These are phyloP conservation scores for Montipora foliosa DNA, from an alignment of 64 coral and sea anemone genomes.

Conservation along the genomic window DNA sequence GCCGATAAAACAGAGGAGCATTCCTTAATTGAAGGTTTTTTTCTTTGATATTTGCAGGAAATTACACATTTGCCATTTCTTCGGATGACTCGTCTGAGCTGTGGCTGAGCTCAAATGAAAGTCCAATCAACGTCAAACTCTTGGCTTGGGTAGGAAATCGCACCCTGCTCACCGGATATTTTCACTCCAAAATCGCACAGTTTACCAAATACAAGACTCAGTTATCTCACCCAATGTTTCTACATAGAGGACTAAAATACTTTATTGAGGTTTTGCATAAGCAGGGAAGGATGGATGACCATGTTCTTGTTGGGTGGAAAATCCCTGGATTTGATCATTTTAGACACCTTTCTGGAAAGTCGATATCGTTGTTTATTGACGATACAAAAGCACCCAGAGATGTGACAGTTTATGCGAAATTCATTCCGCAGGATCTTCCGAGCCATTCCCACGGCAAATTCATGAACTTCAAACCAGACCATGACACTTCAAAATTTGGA, in stretches of 20 bases:
- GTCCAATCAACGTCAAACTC: conserved; percentile 66
- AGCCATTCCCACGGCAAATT: conserved; percentile 68
- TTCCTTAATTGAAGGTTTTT: no score
- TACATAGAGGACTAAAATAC: conserved; percentile 79
- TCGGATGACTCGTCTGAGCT: conserved; percentile 96
- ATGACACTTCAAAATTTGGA: conserved; percentile 60
- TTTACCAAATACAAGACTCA: conserved; percentile 93
- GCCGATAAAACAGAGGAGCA: no score
- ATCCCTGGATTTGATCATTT: conserved; percentile 70
- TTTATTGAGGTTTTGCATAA: conserved; percentile 97
- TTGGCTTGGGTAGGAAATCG: conserved; percentile 92
- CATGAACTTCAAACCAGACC: conserved; percentile 56
- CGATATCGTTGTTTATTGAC: conserved; percentile 85
- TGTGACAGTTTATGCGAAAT: conserved; percentile 79
- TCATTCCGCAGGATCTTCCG: conserved; percentile 84
- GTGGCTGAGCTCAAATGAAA: conserved; percentile 88
- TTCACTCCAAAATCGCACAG: conserved; percentile 62
- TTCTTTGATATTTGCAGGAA: conserved; percentile 41
- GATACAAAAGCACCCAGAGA: conserved; percentile 61
- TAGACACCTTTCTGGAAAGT: conserved; percentile 76
- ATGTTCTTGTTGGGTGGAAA: conserved; percentile 96
- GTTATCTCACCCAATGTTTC: conserved; percentile 78
- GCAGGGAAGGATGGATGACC: conserved; percentile 72
- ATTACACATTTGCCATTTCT: conserved; percentile 88
- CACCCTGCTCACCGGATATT: conserved; percentile 56